These are phyloP conservation scores for Scaptomyza montana DNA, from an alignment of 1,140 invertebrate species.

Conservation along the genomic window DNA sequence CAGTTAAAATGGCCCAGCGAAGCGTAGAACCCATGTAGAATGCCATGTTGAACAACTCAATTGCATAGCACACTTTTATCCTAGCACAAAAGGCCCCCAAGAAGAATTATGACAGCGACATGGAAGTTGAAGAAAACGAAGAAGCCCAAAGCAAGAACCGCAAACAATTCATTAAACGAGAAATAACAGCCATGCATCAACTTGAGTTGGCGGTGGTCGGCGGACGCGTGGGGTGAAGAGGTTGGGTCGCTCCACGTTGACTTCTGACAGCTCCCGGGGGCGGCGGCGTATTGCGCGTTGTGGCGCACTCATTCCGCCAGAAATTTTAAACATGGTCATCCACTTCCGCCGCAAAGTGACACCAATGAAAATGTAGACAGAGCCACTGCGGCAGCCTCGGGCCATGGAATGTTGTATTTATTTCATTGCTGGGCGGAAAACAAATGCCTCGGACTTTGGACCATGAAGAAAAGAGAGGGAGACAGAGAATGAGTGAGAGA, in stretches of 20 bases:
- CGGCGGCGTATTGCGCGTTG: background rate
- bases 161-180: conserved; percentile 78
- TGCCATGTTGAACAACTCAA: conserved; percentile 78
- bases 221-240: too few relatives aligned
- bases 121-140: background rate
- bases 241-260: conserved; percentile 25
- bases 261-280: conserved; percentile 60
- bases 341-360: conserved; percentile 78
- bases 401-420: conserved; percentile 74
- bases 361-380: conserved; percentile 68
- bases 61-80: conserved; percentile 63
- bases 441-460: conserved; percentile 33
- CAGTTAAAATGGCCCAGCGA: conserved; percentile 14
- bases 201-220: conserved; percentile 10
- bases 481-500: too few relatives aligned
- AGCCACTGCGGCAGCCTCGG: conserved; percentile 45
- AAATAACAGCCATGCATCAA: conserved; percentile 70
- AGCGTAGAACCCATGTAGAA: conserved; percentile 59
- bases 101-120: conserved; percentile 57
- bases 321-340: conserved; percentile 73
- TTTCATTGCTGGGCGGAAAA: conserved; percentile 65
- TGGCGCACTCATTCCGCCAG: conserved; percentile 24
- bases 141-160: conserved; percentile 34
- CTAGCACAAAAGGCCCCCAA: conserved; percentile 49
- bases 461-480: background rate